Conservation (phyloP, 2,113 vertebrate genomes). For the Rhabdomys dilectus region DNA sequence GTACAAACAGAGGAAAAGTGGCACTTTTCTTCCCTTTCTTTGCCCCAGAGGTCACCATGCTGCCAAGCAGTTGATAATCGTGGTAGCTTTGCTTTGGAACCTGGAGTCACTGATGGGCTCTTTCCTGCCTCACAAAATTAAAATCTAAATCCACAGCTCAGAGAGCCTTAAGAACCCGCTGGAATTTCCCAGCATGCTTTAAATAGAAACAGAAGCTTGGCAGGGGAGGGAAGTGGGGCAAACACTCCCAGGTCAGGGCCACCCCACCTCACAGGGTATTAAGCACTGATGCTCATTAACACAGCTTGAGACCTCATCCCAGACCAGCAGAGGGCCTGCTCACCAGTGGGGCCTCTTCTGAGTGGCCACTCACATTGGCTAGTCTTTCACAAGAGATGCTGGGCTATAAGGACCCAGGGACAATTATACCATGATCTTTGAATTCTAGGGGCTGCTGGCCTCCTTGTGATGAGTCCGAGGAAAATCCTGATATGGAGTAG, state of each 20-base stretch:
- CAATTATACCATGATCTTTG: not conserved
- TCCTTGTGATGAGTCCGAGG: not conserved
- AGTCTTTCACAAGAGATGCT: not conserved
- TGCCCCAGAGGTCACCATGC: constrained; percentile 85
- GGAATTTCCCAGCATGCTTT: constrained; percentile 85
- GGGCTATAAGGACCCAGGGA: not conserved
- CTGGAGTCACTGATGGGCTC: constrained; percentile 88
- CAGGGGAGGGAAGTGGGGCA: constrained; percentile 63
- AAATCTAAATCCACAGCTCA: constrained; percentile 87
- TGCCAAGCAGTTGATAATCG: constrained; percentile 89
- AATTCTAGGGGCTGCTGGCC: not conserved
- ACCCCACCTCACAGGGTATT: constrained; percentile 54
- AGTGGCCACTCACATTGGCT: not conserved
- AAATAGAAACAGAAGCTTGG: constrained; percentile 89
- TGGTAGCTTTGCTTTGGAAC: constrained; percentile 85
- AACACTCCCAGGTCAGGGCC: constrained; percentile 67
- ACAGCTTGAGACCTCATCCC: constrained; percentile 44
- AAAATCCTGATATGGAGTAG: not conserved
- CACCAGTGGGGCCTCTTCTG: constrained; percentile 9
- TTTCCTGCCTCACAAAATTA: constrained; percentile 89
- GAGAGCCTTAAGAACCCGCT: constrained; percentile 83
- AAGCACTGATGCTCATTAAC: constrained; percentile 66
- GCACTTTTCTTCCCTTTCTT: constrained; percentile 77
- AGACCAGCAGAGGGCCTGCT: constrained; percentile 1
- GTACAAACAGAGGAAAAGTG: constrained; percentile 50